These are phyloP conservation scores for Lydus trimaculatus DNA, from an alignment of 2,888 invertebrate genomes.

Conservation along the genomic window DNA sequence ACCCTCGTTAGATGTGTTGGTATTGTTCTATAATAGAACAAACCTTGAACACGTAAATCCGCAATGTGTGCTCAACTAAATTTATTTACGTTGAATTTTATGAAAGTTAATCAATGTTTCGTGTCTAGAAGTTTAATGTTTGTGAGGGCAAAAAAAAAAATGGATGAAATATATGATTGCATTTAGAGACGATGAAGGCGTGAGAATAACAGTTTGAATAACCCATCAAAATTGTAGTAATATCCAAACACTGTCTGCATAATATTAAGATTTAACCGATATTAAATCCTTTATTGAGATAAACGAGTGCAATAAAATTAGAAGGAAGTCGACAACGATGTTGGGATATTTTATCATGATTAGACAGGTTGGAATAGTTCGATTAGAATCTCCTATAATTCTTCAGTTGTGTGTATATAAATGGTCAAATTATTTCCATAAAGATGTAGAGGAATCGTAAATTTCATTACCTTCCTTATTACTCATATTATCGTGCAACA, in stretches of 20 bases:
- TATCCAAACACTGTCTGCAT: slow-evolving; percentile 27
- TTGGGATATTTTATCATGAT: not conserved
- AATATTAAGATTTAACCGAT: slow-evolving; percentile 34
- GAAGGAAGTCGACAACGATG: slow-evolving; percentile 3
- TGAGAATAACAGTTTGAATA: slow-evolving; percentile 27
- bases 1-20: not conserved
- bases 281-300: slow-evolving; percentile 32
- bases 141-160: not conserved
- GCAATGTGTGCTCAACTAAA: slow-evolving; percentile 26
- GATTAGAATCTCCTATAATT: no score
- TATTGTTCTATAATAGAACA: not conserved
- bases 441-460: not conserved
- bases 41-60: slow-evolving; percentile 17
- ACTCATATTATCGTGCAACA: not conserved
- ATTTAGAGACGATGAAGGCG: slow-evolving; percentile 8
- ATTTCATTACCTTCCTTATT: not conserved
- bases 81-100: slow-evolving; percentile 22
- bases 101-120: slow-evolving; percentile 29
- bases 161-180: not conserved
- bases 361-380: not conserved
- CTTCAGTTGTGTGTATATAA: not conserved
- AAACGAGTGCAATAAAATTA: slow-evolving; percentile 27
- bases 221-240: slow-evolving; percentile 32
- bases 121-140: slow-evolving; percentile 1
- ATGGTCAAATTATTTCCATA: not conserved